Evolutionary conservation across 1,140 invertebrate species (phyloP), one percentile per base, ranked within the genome.

Genomic region (honey bee (Apis mellifera)): DNA sequence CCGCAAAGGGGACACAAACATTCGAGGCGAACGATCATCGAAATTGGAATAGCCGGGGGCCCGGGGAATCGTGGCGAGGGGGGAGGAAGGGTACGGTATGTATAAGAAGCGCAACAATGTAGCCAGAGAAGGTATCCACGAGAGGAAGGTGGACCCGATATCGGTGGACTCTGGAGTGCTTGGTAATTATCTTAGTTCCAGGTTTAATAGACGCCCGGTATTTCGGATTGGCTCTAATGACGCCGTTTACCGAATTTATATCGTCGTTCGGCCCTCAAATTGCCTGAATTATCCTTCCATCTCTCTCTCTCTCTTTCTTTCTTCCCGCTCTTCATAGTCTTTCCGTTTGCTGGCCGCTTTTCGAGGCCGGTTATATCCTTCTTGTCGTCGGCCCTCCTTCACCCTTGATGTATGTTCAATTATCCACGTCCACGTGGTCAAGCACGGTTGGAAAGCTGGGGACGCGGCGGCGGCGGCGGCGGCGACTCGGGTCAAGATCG

Each of bases 171-270:
- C 79, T n/a, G n/a, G 87, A 86, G 84, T 87, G 84, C 84, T 26
- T 82, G 90, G 92, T 92, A 93, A 93, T 93, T 93, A 93, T 92
- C 90, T 92, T 90, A 91, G 92, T 93, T 91, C 76, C 89, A 90
- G 90, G 89, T 92, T 93, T 93, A 93, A 93, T 93, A 93, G 92
- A 92, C 91, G 92, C 89, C 80, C 85, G 91, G 92, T 91, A 93
- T 93, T 93, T 92, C 85, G 89, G 91, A 93, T 93, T 92, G 91
- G 84, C 83, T 89, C 89, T 93, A 93, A 93, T 93, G 92, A 93
- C 92, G 88, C 91, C 90, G 89, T 93, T 93, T 93, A 93, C 91
- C 88, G 89, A 93, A 93, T 93, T 93, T 92, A 93, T 93, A 90
- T 92, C 87, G 87, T 86, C 82, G 81, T 74, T 68, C 78, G 82